These are phyloP conservation scores for Rhineura floridana DNA, from an alignment of 2,113 vertebrate species.

Conservation along the genomic window DNA sequence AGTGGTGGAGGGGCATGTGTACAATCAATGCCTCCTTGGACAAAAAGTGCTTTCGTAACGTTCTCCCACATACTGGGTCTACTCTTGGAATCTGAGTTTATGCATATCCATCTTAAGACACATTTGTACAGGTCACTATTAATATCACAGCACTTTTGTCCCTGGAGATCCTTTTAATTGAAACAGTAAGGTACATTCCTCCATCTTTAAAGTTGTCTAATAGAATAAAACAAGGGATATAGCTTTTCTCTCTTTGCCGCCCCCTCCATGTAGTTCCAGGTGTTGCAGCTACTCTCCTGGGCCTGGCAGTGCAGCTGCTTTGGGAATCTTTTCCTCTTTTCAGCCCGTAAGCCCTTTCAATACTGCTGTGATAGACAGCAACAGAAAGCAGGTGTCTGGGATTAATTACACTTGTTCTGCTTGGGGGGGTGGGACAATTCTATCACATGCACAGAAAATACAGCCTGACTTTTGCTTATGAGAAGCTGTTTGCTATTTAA, in stretches of 20 bases:
- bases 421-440: background rate
- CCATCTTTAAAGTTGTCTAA: too few relatives aligned
- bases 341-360: conserved; percentile 7
- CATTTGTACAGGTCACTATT: background rate
- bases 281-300: conserved; percentile 63
- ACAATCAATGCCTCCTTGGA: background rate
- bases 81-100: background rate
- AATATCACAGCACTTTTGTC: background rate
- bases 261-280: conserved; percentile 61
- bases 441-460: background rate
- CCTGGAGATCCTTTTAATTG: background rate
- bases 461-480: background rate
- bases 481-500: background rate
- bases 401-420: conserved; percentile 33
- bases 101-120: background rate
- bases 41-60: background rate
- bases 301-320: conserved; percentile 44
- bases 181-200: too few relatives aligned
- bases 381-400: conserved; percentile 27
- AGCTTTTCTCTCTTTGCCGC: background rate
- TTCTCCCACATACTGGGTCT: background rate
- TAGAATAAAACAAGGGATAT: background rate
- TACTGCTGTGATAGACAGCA: conserved; percentile 5
- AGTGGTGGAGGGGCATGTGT: background rate
- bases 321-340: conserved; percentile 11